Evolutionary conservation across 2,113 vertebrate genomes (phyloP).

Genomic region (Labrus mixtus): DNA sequence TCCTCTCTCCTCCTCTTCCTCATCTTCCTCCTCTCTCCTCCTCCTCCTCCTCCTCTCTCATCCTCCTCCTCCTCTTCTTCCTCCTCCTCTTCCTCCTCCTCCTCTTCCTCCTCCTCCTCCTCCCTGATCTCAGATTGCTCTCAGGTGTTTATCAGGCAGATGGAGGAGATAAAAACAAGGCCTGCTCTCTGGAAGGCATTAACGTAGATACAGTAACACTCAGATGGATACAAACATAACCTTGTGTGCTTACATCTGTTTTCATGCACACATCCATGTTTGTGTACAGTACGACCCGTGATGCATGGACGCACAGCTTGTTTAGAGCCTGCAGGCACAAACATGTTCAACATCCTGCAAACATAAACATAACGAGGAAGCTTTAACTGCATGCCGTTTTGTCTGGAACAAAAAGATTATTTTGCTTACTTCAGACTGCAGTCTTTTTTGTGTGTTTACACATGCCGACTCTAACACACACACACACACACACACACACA

Average conservation of each 20-base stretch:
- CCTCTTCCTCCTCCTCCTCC: no score
- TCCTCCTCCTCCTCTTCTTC: no score
- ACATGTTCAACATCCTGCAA: not conserved
- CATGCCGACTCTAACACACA: not conserved
- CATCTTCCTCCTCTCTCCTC: no score
- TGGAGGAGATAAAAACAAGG: no score
- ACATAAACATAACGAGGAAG: no score
- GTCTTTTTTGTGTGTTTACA: not conserved
- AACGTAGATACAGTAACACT: not conserved
- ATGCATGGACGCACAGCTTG: not conserved
- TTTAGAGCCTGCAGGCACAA: not conserved
- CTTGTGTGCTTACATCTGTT: no score
- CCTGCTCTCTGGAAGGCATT: not conserved
- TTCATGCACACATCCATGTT: not conserved
- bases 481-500: conserved; percentile 6
- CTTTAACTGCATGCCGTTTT: not conserved
- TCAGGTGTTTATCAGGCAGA: no score
- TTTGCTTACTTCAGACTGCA: not conserved
- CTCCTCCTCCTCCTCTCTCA: no score
- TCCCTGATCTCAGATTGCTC: no score
- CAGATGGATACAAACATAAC: not conserved
- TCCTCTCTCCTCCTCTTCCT: no score
- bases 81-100: no score
- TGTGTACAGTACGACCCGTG: no score
- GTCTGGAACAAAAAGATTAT: not conserved